Conservation (phyloP, 2,113 vertebrate species). For the Gasterosteus nipponicus region DNA sequence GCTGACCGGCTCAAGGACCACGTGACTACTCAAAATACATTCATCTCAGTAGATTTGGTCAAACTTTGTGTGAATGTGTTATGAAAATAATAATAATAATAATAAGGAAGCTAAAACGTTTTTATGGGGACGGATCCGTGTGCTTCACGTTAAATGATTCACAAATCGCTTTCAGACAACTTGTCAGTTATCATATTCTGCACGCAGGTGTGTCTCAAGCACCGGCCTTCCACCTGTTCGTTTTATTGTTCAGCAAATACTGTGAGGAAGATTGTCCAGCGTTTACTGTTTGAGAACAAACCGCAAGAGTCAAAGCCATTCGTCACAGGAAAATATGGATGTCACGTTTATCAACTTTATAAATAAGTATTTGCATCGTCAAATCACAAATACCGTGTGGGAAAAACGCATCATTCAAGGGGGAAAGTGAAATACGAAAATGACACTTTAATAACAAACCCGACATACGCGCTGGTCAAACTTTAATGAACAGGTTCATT, state of each 20-base stretch:
- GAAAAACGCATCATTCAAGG: neutral
- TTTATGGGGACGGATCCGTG: neutral
- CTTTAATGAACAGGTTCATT: slow-evolving; percentile 1
- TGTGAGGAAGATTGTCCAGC: slow-evolving; percentile 37
- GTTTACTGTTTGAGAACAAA: slow-evolving; percentile 81
- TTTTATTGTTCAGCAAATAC: slow-evolving; percentile 82
- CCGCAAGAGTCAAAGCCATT: neutral
- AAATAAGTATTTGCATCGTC: neutral
- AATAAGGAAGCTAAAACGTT: neutral
- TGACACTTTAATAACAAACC: neutral
- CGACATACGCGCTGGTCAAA: neutral
- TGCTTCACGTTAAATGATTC: slow-evolving; percentile 53
- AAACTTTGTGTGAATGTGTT: neutral
- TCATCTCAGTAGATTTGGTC: slow-evolving; percentile 27
- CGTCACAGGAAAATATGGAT: neutral
- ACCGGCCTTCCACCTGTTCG: slow-evolving; percentile 81
- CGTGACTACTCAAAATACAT: slow-evolving; percentile 44
- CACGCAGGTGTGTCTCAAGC: slow-evolving; percentile 76
- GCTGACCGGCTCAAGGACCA: slow-evolving; percentile 71
- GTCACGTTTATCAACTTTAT: too few species aligned
- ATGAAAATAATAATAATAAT: neutral
- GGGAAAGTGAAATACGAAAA: too few species aligned
- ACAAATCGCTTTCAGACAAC: slow-evolving; percentile 52
- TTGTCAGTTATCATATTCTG: slow-evolving; percentile 70
- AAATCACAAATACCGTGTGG: neutral